These are phyloP conservation scores for Pluvialis apricaria DNA, from an alignment of 2,113 vertebrate genomes.

Conservation along the genomic window DNA sequence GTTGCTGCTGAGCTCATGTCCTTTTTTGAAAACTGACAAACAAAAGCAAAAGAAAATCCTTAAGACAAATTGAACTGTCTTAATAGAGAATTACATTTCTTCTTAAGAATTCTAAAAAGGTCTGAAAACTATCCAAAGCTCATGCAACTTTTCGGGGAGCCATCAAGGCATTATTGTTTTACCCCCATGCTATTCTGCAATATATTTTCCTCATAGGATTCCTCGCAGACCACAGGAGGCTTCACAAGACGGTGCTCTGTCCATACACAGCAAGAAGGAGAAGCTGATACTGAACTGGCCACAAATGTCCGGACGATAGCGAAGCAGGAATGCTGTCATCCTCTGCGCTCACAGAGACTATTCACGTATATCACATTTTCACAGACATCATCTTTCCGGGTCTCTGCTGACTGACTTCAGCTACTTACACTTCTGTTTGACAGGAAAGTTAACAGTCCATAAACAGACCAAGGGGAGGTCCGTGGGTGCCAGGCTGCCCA, in stretches of 20 bases:
- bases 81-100: neutral
- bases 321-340: neutral
- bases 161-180: neutral
- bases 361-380: too few species aligned
- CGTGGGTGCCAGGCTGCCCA: neutral
- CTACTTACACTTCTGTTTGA: neutral
- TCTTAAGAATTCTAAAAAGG: neutral
- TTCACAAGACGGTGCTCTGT: neutral
- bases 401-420: neutral
- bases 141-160: neutral
- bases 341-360: neutral
- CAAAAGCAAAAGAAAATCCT: neutral
- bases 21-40: neutral
- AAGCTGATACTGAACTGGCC: neutral
- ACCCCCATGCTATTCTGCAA: neutral
- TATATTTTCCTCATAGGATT: neutral
- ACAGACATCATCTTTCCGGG: neutral
- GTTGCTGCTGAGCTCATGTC: neutral
- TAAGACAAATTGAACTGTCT: neutral
- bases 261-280: neutral
- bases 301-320: rapidly evolving
- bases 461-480: neutral
- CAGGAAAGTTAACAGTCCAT: neutral
- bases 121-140: neutral
- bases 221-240: neutral